Evolutionary conservation across 30 jellyfish, hydroid and myxozoan genomes (phyloP), one percentile per base, ranked within the genome.

Genomic region (Aurelia sp.): DNA sequence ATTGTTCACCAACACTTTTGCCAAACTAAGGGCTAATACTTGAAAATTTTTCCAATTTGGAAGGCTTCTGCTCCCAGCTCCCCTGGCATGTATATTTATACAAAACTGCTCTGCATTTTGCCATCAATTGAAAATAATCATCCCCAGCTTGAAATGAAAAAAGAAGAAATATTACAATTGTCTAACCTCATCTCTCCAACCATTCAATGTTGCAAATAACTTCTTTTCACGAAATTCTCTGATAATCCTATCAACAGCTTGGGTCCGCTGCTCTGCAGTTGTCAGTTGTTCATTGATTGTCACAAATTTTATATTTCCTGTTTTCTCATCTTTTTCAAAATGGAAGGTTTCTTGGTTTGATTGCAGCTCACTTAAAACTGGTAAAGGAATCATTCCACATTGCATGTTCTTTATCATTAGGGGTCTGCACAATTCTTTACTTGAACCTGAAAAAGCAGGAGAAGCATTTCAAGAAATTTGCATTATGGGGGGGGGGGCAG

Each of bases 161-260:
- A 10, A 44, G 55, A 44, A 41, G 10, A 44, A 44, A 44, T 10
- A 44, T 44, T 16, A 44, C 0, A 37, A 37, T 44, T 44, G 55
- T 44, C 15, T 9, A 44, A 85, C 97, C 92, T 91, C 96, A 78
- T 85, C 83, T 78, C 96, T 73, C 97, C 97, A 91, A 19, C 96
- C 96, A 55, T 81, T 73, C 64, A 91, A 74, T 22, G 90, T 60
- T 22, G 91, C 64, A 74, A 84, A 91, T 71, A 77, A 4, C 33
- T 91, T 73, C 48, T 78, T 84, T 53, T 91, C 93, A 22, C 88
- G 81, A 35, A 83, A 73, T 30, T 91, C 81, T 73, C 74, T 61
- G 73, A 91, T 51, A 18, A 91, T 71, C 71, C 40, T 19, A 30
- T 80, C 84, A 33, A 90, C 87, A 17, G 91, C 90, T 27, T 51